Evolutionary conservation across 1,140 invertebrate genomes (phyloP).

Genomic region (Saccostrea cuccullata): DNA sequence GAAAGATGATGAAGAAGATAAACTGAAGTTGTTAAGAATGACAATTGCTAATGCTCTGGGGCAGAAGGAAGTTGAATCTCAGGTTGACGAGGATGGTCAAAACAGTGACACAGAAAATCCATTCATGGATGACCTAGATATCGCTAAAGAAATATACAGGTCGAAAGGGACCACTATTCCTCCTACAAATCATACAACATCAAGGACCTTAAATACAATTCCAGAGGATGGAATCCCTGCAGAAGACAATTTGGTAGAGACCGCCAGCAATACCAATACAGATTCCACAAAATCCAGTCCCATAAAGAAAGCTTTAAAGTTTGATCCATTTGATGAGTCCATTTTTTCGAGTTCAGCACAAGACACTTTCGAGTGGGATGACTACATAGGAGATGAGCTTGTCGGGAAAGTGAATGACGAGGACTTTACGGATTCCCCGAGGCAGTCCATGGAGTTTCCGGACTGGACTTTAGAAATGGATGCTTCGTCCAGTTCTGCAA

Average conservation of each 20-base stretch:
- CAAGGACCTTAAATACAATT: slow-evolving; percentile 69
- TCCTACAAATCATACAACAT: slow-evolving; percentile 53
- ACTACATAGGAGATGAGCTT: slow-evolving; percentile 70
- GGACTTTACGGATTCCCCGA: slow-evolving; percentile 54
- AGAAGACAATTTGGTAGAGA: slow-evolving; percentile 50
- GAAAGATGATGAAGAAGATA: slow-evolving; percentile 46
- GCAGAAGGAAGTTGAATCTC: slow-evolving; percentile 6
- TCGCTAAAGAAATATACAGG: slow-evolving; percentile 70
- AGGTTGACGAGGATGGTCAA: slow-evolving; percentile 41
- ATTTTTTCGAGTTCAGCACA: slow-evolving; percentile 41
- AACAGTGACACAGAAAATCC: slow-evolving; percentile 48
- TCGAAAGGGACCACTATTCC: slow-evolving; percentile 67
- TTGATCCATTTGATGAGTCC: slow-evolving; percentile 62
- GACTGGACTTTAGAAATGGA: slow-evolving; percentile 72
- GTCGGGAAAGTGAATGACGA: slow-evolving; percentile 62
- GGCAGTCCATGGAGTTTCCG: slow-evolving; percentile 65
- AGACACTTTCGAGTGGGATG: slow-evolving; percentile 75
- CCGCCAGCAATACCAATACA: not conserved
- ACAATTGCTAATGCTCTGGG: slow-evolving; percentile 45
- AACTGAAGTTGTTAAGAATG: slow-evolving; percentile 51
- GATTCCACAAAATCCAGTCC: slow-evolving; percentile 45
- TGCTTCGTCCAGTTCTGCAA: slow-evolving; percentile 50
- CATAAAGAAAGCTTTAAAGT: slow-evolving; percentile 63
- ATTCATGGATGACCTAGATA: slow-evolving; percentile 60
- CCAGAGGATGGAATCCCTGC: slow-evolving; percentile 68